Base-by-base conservation (phyloP, 2,888 invertebrate genomes). In the Trichopoda pennipes region DNA sequence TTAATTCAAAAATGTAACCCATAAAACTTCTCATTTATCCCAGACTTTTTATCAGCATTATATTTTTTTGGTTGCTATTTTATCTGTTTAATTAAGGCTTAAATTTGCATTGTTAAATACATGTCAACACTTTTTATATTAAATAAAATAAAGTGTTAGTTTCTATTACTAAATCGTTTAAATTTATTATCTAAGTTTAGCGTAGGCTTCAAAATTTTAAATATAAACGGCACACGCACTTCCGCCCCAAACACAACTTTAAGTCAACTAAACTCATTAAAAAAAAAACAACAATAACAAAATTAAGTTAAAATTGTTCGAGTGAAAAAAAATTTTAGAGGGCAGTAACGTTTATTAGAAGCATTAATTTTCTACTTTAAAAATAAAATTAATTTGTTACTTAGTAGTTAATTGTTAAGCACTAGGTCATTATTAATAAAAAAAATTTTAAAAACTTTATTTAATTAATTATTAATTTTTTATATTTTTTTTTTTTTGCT, bases 221-320 rank as follows among this genome's bases (percentile, higher is more conserved):
- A 63, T 14, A 4, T 28, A n/a, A 72, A 53, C 75, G 78, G 63
- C 81, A 79, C 81, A 85, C 84, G 84, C 85, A 85, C 68, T 85
- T 85, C 85, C 84, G 84, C 61, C 72, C 53, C 53, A n/a, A 16
- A 58, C 47, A 42, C 2, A 16, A 14, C 42, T 42, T 2, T 1
- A 12, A 12, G 14, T 14, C 14, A 14, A 16, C 12, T 12, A 42
- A 42, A 42, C 1, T 42, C 42, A 42, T 42, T 14, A 42, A 42
- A 42, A 3, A 14, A 42, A 42, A 42, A n/a, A n/a, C n/a, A n/a
- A n/a, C n/a, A n/a, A n/a, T n/a, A n/a, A 16, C 12, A 42, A 42
- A 42, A 9, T 10, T 7, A 14, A 42, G 2, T 16, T 16, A 14
- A 42, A 42, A 4, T 14, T 42, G 14, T 42, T 42, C 14, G 16